Evolutionary conservation across 2,888 invertebrate genomes (phyloP).

Genomic region (Stenurella melanura): DNA sequence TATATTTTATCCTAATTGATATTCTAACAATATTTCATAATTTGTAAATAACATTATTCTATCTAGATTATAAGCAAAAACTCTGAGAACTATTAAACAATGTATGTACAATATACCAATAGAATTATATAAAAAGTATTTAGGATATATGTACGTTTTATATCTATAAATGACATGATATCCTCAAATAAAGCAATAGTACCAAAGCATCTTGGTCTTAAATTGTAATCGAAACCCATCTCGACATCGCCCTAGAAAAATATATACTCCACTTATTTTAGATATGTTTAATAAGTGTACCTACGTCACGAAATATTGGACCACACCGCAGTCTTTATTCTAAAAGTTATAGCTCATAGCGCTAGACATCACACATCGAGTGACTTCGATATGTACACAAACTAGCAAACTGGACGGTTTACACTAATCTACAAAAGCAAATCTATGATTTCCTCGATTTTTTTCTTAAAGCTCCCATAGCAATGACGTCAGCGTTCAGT

Average conservation of each 20-base stretch:
- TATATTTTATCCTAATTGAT: constrained; percentile 37
- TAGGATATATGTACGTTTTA: constrained; percentile 47
- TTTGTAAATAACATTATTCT: constrained; percentile 47
- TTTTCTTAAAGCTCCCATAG: constrained; percentile 29
- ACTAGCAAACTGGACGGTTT: constrained; percentile 66
- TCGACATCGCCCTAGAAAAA: constrained; percentile 69
- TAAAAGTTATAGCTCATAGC: constrained; percentile 59
- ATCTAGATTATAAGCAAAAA: constrained; percentile 55
- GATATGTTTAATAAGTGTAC: constrained; percentile 69
- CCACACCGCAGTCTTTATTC: constrained; percentile 72
- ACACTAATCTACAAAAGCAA: constrained; percentile 64
- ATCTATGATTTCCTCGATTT: constrained; percentile 31
- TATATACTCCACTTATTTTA: constrained; percentile 69
- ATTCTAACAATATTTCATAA: constrained; percentile 15
- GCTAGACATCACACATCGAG: constrained; percentile 54
- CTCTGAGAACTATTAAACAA: constrained; percentile 58
- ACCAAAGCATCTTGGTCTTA: constrained; percentile 71
- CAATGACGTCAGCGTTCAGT: constrained; percentile 33
- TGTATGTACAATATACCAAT: constrained; percentile 59
- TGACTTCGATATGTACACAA: constrained; percentile 60
- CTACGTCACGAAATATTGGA: constrained; percentile 68
- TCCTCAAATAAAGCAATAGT: constrained; percentile 71
- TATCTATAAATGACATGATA: constrained; percentile 38
- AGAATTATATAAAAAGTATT: constrained; percentile 58
- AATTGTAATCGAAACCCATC: constrained; percentile 59